Conservation (phyloP, 2,113 vertebrate genomes). For the Crocuta crocuta region DNA sequence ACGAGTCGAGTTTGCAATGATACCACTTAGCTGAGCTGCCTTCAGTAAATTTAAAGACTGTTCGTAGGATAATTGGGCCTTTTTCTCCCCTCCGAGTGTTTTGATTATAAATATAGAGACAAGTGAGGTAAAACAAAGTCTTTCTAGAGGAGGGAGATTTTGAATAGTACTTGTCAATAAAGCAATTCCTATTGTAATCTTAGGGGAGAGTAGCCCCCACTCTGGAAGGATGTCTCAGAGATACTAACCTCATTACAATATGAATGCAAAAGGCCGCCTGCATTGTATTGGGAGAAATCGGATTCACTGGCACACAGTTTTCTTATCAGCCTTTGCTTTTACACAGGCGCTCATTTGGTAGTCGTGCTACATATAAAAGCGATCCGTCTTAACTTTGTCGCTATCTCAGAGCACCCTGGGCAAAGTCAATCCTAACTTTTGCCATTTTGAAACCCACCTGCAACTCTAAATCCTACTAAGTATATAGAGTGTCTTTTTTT, state of each 20-base stretch:
- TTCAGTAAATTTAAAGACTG: constrained; percentile 50
- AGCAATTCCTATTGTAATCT: constrained; percentile 90
- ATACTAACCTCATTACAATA: constrained; percentile 95
- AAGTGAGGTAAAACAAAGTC: constrained; percentile 91
- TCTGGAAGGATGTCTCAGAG: constrained; percentile 92
- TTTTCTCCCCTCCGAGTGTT: constrained; percentile 77
- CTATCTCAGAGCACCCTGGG: fast-evolving
- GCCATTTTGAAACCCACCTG: background rate
- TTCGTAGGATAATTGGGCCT: constrained; percentile 68
- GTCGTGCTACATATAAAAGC: background rate
- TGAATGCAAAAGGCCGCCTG: constrained; percentile 91
- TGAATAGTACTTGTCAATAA: constrained; percentile 96
- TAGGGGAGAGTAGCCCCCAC: constrained; percentile 84
- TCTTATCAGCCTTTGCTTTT: constrained; percentile 73
- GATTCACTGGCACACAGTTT: constrained; percentile 79
- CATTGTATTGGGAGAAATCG: constrained; percentile 85
- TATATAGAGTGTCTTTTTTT: background rate
- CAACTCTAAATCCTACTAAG: background rate
- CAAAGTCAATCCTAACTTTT: fast-evolving
- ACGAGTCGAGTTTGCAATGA: constrained; percentile 39
- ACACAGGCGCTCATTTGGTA: background rate
- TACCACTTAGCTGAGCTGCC: constrained; percentile 14
- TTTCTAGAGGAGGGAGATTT: constrained; percentile 89
- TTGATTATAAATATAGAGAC: constrained; percentile 86
- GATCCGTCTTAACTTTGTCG: background rate